These are phyloP conservation scores for Chrysaora quinquecirrha DNA, from an alignment of 30 jellyfish, hydroid and myxozoan species.

Conservation along the genomic window DNA sequence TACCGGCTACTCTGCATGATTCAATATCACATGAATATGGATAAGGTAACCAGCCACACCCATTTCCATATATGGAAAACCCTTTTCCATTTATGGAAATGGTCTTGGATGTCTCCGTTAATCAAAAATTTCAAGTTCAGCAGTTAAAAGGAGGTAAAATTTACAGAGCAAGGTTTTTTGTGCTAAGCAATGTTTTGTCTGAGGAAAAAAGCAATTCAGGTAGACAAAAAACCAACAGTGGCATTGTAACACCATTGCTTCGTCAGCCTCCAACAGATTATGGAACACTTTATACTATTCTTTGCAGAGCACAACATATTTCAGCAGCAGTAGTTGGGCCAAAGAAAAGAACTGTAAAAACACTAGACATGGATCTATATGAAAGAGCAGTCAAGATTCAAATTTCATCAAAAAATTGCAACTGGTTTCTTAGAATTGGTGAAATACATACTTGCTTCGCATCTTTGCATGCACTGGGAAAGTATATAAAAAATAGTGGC, in stretches of 20 bases:
- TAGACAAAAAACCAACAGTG: constrained; percentile 10
- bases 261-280: constrained; percentile 13
- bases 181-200: background rate
- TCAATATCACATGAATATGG: too few relatives aligned
- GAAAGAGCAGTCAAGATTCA: constrained; percentile 24
- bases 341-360: background rate
- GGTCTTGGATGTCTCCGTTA: too few relatives aligned
- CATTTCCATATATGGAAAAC: too few relatives aligned
- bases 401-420: background rate
- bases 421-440: constrained; percentile 15
- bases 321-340: constrained; percentile 9
- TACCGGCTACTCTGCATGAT: too few relatives aligned
- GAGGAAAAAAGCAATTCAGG: background rate
- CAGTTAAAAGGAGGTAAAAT: too few relatives aligned
- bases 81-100: too few relatives aligned
- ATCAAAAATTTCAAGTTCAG: too few relatives aligned
- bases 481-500: background rate
- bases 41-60: too few relatives aligned
- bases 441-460: constrained; percentile 4
- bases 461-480: constrained; percentile 22
- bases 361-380: constrained; percentile 20
- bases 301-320: constrained; percentile 7
- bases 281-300: background rate
- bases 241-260: constrained; percentile 17
- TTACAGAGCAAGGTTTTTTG: too few relatives aligned